Evolutionary conservation across 1,140 invertebrate species (phyloP).

Genomic region (Drosophila nannoptera): DNA sequence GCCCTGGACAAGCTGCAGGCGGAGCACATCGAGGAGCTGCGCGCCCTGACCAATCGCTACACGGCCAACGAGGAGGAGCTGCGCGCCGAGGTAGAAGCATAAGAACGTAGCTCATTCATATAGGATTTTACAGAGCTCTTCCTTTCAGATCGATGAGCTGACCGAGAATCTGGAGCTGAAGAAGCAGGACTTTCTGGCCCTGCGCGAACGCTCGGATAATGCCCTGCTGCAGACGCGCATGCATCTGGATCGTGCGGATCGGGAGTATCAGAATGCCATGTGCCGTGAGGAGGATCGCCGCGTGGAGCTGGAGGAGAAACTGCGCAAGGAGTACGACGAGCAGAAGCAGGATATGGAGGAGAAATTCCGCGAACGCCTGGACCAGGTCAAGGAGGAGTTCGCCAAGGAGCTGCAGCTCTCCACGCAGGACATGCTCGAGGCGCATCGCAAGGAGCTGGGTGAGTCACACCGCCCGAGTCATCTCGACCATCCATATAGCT

Average conservation of each 20-base stretch:
- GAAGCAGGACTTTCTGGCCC: slow-evolving; percentile 79
- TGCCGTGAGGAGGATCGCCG: slow-evolving; percentile 81
- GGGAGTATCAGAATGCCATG: slow-evolving; percentile 81
- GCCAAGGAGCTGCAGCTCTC: slow-evolving; percentile 68
- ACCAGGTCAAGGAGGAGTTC: slow-evolving; percentile 78
- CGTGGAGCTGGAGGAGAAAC: slow-evolving; percentile 62
- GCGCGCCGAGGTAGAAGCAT: slow-evolving; percentile 80
- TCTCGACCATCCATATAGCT: no score
- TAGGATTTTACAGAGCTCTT: no score
- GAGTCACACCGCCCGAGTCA: slow-evolving; percentile 14
- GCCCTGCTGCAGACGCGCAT: slow-evolving; percentile 75
- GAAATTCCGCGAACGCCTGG: slow-evolving; percentile 71
- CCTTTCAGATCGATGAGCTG: slow-evolving; percentile 80
- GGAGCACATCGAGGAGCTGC: slow-evolving; percentile 80
- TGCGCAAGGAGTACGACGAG: slow-evolving; percentile 66
- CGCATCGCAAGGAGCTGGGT: slow-evolving; percentile 83
- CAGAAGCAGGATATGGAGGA: slow-evolving; percentile 77
- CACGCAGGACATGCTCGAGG: slow-evolving; percentile 81
- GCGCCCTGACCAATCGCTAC: slow-evolving; percentile 80
- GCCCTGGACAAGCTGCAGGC: slow-evolving; percentile 80
- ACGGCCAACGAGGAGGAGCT: slow-evolving; percentile 81
- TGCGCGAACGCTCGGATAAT: slow-evolving; percentile 73
- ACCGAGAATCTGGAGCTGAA: slow-evolving; percentile 81
- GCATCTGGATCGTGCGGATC: slow-evolving; percentile 77
- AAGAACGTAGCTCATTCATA: no score